Conservation (phyloP, 2,888 invertebrate species). For the Cetonia aurata region DNA sequence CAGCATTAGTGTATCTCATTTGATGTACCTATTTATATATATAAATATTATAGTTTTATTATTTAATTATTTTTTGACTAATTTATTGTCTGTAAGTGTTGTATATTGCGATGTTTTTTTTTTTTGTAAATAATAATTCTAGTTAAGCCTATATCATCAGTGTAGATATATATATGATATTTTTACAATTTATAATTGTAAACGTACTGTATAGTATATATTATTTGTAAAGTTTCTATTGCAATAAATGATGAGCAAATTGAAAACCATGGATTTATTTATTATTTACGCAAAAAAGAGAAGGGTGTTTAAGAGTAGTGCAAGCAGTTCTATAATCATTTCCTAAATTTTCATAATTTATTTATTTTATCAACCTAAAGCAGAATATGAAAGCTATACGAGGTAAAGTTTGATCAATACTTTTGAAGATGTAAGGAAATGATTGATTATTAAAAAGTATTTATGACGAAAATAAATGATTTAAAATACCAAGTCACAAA, state of each 20-base stretch:
- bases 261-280: too few species aligned
- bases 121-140: slow-evolving; percentile 45
- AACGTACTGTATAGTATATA: slow-evolving; percentile 44
- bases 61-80: slow-evolving; percentile 38
- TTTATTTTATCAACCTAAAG: too few species aligned
- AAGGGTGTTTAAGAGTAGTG: too few species aligned
- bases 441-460: too few species aligned
- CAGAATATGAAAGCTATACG: too few species aligned
- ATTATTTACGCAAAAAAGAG: too few species aligned
- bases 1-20: slow-evolving; percentile 44
- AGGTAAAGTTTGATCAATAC: too few species aligned
- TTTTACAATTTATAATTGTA: slow-evolving; percentile 43
- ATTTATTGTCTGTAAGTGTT: slow-evolving; percentile 46
- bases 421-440: too few species aligned
- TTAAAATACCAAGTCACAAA: too few species aligned
- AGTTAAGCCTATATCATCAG: slow-evolving; percentile 16
- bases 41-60: slow-evolving; percentile 25
- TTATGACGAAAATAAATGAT: too few species aligned
- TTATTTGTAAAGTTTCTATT: slow-evolving; percentile 42
- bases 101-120: slow-evolving; percentile 46
- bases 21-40: slow-evolving; percentile 40
- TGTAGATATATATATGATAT: slow-evolving; percentile 39
- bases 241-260: slow-evolving; percentile 31
- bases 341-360: too few species aligned
- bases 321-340: too few species aligned